Percentiles rank a stretch among this genome's conserved stretches.
Evolutionary conservation across 2,888 invertebrate species (phyloP).

Genomic region (Ophioninae sp.): DNA sequence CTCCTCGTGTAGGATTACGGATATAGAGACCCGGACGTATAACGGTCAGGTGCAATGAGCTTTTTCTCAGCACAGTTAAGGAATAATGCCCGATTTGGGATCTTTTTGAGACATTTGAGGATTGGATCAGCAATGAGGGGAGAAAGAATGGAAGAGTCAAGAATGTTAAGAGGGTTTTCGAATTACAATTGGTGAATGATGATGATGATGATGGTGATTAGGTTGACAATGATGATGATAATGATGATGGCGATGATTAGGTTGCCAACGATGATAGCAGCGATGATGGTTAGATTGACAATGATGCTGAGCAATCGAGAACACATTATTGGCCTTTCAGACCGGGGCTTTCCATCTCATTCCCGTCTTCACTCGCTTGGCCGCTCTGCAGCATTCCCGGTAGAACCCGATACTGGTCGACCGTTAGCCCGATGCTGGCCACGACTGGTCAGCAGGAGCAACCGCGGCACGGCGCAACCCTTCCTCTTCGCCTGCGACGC

Average conservation of each 20-base stretch:
- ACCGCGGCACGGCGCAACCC: conserved; percentile 29
- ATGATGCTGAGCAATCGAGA: conserved; percentile 43
- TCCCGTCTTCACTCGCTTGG: not conserved
- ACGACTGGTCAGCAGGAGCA: conserved; percentile 40
- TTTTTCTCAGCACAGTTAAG: conserved; percentile 14
- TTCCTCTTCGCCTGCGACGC: conserved; percentile 32
- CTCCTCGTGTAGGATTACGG: not conserved
- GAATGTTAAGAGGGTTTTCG: not conserved
- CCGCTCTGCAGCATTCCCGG: conserved; percentile 16
- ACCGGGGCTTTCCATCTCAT: conserved; percentile 3
- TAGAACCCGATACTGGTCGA: conserved; percentile 37
- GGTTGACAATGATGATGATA: conserved; percentile 16
- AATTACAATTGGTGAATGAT: conserved; percentile 56
- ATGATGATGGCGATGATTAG: conserved; percentile 36
- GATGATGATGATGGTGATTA: conserved; percentile 36
- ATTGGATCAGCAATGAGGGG: conserved; percentile 10
- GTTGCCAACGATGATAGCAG: conserved; percentile 5
- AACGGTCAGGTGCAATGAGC: conserved; percentile 64
- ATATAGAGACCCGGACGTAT: conserved; percentile 31
- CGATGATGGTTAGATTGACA: not conserved
- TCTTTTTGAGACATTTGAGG: not conserved
- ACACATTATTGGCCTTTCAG: conserved; percentile 29
- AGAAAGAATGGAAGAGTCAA: conserved; percentile 30
- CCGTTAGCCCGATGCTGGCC: conserved; percentile 52
- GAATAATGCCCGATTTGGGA: not conserved